These are phyloP conservation scores for Perdita meconis DNA, from an alignment of 2,888 invertebrate genomes.

Conservation along the genomic window DNA sequence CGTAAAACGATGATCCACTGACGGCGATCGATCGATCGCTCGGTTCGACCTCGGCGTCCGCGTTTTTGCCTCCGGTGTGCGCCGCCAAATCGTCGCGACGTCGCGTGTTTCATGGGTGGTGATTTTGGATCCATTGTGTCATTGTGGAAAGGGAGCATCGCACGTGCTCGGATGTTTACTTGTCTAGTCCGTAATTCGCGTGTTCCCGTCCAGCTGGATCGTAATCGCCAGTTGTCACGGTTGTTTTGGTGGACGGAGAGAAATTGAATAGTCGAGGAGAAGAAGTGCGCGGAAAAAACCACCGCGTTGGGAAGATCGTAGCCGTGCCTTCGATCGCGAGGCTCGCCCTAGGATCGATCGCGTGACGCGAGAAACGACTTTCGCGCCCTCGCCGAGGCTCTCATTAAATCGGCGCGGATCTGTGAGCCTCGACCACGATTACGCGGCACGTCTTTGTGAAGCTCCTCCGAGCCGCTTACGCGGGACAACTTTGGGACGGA, in stretches of 20 bases:
- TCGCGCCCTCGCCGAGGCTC: conserved; percentile 40
- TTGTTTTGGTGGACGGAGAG: not conserved
- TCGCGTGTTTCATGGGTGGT: not conserved
- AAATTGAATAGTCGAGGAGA: not conserved
- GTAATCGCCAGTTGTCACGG: not conserved
- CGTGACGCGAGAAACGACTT: conserved; percentile 44
- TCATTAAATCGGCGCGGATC: conserved; percentile 10
- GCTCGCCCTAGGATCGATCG: conserved; percentile 48
- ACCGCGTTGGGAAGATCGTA: conserved; percentile 3
- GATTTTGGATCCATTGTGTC: not conserved
- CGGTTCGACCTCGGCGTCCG: not conserved
- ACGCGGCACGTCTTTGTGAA: not conserved
- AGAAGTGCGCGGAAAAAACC: not conserved
- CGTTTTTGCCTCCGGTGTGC: not conserved
- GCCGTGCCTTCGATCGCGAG: conserved; percentile 52
- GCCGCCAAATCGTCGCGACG: no score
- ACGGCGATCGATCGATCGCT: conserved; percentile 28
- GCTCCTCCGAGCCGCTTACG: not conserved
- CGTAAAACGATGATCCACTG: conserved; percentile 54
- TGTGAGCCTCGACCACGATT: not conserved
- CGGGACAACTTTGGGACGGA: not conserved
- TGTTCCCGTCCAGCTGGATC: not conserved
- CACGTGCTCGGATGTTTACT: not conserved
- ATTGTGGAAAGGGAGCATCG: not conserved
- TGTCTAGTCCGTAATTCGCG: not conserved